Percentiles rank a stretch among this genome's conserved stretches.
phyloP scores from a whole-genome alignment of 2,797 vertebrate species.

The Epinephelus coioides region DNA sequence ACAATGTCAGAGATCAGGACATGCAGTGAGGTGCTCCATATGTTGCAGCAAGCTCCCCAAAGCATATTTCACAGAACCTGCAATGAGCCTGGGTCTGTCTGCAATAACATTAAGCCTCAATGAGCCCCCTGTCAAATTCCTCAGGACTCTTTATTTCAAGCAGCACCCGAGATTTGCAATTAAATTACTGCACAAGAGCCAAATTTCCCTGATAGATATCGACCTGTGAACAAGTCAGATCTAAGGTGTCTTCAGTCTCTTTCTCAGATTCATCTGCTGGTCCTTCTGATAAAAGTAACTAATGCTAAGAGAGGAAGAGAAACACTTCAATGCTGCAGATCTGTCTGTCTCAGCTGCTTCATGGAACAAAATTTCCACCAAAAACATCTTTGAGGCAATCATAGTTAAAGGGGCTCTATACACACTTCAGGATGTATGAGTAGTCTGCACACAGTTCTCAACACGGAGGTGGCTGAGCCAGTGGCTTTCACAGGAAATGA shows the following conservation, averaged over 20 bases:
- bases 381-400: too few relatives aligned
- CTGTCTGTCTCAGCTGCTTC: too few relatives aligned
- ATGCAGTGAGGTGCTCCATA: background rate
- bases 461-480: too few relatives aligned
- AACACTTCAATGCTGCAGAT: too few relatives aligned
- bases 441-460: too few relatives aligned
- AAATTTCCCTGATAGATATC: background rate
- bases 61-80: constrained; percentile 16
- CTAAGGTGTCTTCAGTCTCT: background rate
- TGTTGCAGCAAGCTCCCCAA: background rate
- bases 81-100: constrained; percentile 5
- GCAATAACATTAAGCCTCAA: background rate
- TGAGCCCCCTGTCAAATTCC: constrained; percentile 15
- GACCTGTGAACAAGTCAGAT: background rate
- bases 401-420: too few relatives aligned
- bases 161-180: background rate
- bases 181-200: background rate
- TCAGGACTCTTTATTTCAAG: constrained; percentile 9
- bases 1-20: constrained; percentile 1
- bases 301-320: too few relatives aligned
- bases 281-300: too few relatives aligned
- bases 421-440: too few relatives aligned
- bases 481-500: too few relatives aligned
- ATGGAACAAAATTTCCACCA: too few relatives aligned
- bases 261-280: background rate